Percentiles rank a stretch among this genome's conserved stretches.
phyloP scores from a whole-genome alignment of 2,113 vertebrate genomes.

The Eptatretus burgeri region DNA sequence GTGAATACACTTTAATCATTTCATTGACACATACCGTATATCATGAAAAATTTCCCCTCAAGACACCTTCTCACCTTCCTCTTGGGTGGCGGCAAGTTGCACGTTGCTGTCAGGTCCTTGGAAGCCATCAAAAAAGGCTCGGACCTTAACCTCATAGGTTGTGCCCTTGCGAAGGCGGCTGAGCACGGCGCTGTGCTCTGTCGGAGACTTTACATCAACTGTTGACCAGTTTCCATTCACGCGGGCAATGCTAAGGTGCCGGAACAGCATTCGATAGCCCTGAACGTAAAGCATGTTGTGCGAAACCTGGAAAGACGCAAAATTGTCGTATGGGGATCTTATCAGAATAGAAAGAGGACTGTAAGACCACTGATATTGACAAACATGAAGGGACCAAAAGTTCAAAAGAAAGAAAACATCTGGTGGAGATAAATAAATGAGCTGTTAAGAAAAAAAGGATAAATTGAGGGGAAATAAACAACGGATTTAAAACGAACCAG shows the following conservation, averaged over 20 bases:
- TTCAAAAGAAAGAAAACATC: not conserved
- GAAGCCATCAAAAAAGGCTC: conserved; percentile 94
- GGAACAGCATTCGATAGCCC: conserved; percentile 80
- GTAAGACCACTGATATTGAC: not conserved
- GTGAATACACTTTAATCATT: too few relatives aligned
- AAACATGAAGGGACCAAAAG: not conserved
- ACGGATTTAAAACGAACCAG: not conserved
- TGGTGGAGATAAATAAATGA: not conserved
- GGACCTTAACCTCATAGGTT: conserved; percentile 78
- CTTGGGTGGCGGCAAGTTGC: conserved; percentile 66
- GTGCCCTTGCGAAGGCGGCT: conserved; percentile 61
- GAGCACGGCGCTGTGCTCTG: conserved; percentile 49
- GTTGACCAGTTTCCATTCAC: conserved; percentile 52
- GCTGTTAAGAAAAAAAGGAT: not conserved
- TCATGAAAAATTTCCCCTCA: too few relatives aligned
- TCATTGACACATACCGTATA: too few relatives aligned
- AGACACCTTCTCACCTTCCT: conserved; percentile 40
- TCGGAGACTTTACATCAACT: conserved; percentile 62
- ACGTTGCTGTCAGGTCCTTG: conserved; percentile 89
- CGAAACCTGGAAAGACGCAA: conserved; percentile 33
- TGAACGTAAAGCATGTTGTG: conserved; percentile 89
- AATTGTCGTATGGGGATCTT: not conserved
- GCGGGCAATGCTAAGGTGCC: conserved; percentile 24
- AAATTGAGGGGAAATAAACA: not conserved
- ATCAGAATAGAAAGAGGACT: not conserved